Conservation (phyloP, 2,797 vertebrate species). For the Hemibagrus guttatus region DNA sequence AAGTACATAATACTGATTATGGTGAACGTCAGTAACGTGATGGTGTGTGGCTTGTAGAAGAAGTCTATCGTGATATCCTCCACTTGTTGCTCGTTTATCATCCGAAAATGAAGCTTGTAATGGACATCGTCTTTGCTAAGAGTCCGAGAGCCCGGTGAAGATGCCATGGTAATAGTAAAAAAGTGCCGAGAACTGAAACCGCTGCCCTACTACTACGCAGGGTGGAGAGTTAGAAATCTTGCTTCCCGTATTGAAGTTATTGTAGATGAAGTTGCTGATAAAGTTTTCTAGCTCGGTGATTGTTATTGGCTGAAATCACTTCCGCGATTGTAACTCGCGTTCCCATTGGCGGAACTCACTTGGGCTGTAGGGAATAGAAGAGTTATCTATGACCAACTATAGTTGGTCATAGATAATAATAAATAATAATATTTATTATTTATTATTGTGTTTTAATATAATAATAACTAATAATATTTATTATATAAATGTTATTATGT, state of each 20-base stretch:
- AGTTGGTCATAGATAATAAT: no score
- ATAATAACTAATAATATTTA: no score
- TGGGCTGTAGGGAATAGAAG: no score
- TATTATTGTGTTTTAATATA: no score
- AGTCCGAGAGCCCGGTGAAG: constrained; percentile 66
- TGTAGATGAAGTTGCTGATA: neutral
- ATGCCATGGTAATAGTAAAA: constrained; percentile 51
- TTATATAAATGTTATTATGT: no score
- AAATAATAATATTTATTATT: no score
- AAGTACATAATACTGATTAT: constrained; percentile 93
- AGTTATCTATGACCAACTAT: neutral
- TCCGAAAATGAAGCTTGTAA: constrained; percentile 88
- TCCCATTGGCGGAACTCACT: constrained; percentile 23
- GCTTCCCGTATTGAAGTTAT: neutral
- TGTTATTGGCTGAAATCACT: constrained; percentile 39
- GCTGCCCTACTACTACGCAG: neutral
- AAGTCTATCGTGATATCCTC: constrained; percentile 92
- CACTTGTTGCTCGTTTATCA: constrained; percentile 98
- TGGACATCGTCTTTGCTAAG: constrained; percentile 83
- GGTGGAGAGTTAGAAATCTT: neutral
- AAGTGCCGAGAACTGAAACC: neutral
- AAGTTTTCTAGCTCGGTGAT: neutral
- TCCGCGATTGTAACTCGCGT: constrained; percentile 2
- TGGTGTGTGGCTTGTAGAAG: constrained; percentile 95
- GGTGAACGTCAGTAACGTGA: constrained; percentile 86